These are phyloP conservation scores for Allobates femoralis DNA, from an alignment of 2,797 vertebrate species.

Conservation along the genomic window DNA sequence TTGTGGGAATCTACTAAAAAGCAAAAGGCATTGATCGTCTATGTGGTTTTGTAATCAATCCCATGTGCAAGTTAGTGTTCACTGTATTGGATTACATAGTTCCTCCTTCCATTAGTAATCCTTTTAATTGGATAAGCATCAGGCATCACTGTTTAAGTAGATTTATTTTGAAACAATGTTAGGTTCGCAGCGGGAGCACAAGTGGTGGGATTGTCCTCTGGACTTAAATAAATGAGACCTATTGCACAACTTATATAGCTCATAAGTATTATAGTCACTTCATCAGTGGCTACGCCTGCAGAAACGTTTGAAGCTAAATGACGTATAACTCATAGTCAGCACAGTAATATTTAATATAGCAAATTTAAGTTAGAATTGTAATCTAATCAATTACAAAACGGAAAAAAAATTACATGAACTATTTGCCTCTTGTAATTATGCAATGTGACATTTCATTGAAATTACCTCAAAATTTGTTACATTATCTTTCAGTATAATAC, in stretches of 20 bases:
- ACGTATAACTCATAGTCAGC: no score
- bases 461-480: background rate
- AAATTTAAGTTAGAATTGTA: background rate
- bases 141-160: constrained; percentile 50
- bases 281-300: background rate
- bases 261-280: constrained; percentile 14
- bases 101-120: constrained; percentile 55
- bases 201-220: background rate
- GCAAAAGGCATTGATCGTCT: constrained; percentile 39
- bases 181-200: background rate
- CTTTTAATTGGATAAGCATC: constrained; percentile 54
- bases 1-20: constrained; percentile 37
- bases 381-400: background rate
- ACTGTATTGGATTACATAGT: constrained; percentile 55
- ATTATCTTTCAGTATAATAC: background rate
- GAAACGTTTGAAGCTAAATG: background rate
- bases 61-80: constrained; percentile 30
- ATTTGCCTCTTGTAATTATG: background rate
- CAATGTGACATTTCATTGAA: background rate
- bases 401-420: background rate
- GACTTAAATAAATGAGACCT: constrained; percentile 1
- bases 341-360: background rate
- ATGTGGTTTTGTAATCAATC: constrained; percentile 51
- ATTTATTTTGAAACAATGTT: constrained; percentile 41
- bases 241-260: constrained; percentile 10